phyloP scores from a whole-genome alignment of 2,113 vertebrate genomes.

The Sceloporus undulatus region DNA sequence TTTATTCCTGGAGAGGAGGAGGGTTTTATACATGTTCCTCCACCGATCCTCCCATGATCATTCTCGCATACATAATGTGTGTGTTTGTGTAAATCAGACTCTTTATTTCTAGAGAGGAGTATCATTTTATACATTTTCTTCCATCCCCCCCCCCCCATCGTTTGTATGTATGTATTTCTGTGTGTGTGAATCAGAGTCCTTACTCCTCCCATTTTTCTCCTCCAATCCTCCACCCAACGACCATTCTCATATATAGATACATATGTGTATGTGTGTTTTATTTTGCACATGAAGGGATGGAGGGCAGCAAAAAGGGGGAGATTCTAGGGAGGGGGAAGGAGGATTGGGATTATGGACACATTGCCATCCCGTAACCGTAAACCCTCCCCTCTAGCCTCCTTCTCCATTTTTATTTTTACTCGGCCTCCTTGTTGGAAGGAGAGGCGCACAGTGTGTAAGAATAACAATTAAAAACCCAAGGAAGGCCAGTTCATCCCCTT shows the following conservation, averaged over 20 bases:
- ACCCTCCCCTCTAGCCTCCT: not conserved
- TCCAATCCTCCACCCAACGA: too few species aligned
- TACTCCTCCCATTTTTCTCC: too few species aligned
- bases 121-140: not conserved
- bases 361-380: not conserved
- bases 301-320: too few species aligned
- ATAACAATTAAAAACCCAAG: not conserved
- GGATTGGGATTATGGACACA: not conserved
- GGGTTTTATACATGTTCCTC: too few species aligned
- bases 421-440: conserved; percentile 20
- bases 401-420: not conserved
- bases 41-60: too few species aligned
- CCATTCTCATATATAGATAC: too few species aligned
- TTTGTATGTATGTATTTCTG: too few species aligned
- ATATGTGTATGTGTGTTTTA: not conserved
- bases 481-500: not conserved
- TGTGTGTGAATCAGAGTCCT: too few species aligned
- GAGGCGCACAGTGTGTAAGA: not conserved
- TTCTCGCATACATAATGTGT: too few species aligned
- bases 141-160: not conserved
- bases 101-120: not conserved
- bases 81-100: too few species aligned
- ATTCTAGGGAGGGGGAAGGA: conserved; percentile 24
- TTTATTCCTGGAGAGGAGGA: too few species aligned
- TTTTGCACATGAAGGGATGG: not conserved